phyloP scores from a whole-genome alignment of 2,888 invertebrate species.

The Archips crataeganus region DNA sequence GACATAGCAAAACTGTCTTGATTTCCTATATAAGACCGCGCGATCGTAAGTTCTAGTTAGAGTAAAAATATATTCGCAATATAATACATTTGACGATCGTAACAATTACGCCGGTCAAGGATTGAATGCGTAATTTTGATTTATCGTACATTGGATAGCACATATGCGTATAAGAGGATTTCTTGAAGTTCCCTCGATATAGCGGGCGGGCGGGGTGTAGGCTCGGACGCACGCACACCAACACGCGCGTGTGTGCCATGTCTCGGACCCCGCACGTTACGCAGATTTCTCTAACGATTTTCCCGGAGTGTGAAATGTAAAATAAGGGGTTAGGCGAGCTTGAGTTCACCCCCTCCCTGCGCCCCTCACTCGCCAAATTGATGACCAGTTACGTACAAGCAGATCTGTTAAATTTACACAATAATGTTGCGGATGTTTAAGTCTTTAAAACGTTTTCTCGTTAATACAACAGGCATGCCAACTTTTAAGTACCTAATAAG shows the following conservation, averaged over 20 bases:
- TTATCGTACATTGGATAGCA: slow-evolving; percentile 73
- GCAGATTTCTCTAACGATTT: slow-evolving; percentile 86
- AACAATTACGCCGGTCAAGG: slow-evolving; percentile 9
- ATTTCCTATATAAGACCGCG: neutral
- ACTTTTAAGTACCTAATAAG: too few relatives aligned
- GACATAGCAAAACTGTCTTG: neutral
- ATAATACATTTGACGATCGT: neutral
- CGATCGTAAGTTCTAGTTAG: neutral
- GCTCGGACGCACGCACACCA: slow-evolving; percentile 65
- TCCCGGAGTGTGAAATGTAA: slow-evolving; percentile 86
- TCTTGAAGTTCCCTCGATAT: slow-evolving; percentile 84
- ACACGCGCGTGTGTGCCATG: slow-evolving; percentile 67
- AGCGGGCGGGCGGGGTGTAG: slow-evolving; percentile 65
- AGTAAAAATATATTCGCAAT: neutral
- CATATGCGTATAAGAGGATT: slow-evolving; percentile 77
- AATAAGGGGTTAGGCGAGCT: slow-evolving; percentile 85
- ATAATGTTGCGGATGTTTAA: slow-evolving; percentile 57
- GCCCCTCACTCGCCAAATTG: slow-evolving; percentile 76
- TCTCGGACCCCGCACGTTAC: slow-evolving; percentile 84
- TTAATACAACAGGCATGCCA: neutral
- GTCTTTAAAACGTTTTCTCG: neutral
- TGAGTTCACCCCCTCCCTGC: slow-evolving; percentile 62
- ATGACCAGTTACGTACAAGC: slow-evolving; percentile 79
- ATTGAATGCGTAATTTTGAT: slow-evolving; percentile 53
- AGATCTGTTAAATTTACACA: slow-evolving; percentile 84